Conservation (phyloP, 2,888 invertebrate genomes). For the Stictocephala bisonia region DNA sequence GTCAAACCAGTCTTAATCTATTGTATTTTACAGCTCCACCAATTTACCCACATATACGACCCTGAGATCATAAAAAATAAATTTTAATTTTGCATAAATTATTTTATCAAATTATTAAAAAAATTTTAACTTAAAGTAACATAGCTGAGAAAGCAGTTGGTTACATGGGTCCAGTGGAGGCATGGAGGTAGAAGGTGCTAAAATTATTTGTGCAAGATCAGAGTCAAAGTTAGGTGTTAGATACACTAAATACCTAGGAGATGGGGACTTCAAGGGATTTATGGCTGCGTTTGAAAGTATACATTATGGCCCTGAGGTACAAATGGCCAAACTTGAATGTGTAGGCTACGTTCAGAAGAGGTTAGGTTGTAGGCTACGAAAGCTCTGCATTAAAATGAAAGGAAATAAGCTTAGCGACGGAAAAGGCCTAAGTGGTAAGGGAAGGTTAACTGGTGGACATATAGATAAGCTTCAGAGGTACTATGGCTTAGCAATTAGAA, state of each 20-base stretch:
- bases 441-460: not conserved
- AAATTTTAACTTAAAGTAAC: no score
- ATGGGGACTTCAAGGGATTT: constrained; percentile 10
- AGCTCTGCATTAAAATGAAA: not conserved
- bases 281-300: not conserved
- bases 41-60: no score
- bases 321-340: constrained; percentile 33
- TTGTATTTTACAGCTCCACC: no score
- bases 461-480: constrained; percentile 9
- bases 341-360: constrained; percentile 42
- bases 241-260: constrained; percentile 14
- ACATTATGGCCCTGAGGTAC: not conserved
- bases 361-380: not conserved
- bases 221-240: not conserved
- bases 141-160: no score
- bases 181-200: not conserved
- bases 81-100: no score
- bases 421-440: not conserved
- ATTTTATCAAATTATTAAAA: no score
- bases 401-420: not conserved
- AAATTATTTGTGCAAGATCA: not conserved
- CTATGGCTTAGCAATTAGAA: constrained; percentile 17
- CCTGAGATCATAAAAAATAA: no score
- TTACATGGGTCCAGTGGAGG: not conserved
- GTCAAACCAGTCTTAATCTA: no score